Evolutionary conservation across 2,888 invertebrate genomes (phyloP).

Genomic region (Troides aeacus): DNA sequence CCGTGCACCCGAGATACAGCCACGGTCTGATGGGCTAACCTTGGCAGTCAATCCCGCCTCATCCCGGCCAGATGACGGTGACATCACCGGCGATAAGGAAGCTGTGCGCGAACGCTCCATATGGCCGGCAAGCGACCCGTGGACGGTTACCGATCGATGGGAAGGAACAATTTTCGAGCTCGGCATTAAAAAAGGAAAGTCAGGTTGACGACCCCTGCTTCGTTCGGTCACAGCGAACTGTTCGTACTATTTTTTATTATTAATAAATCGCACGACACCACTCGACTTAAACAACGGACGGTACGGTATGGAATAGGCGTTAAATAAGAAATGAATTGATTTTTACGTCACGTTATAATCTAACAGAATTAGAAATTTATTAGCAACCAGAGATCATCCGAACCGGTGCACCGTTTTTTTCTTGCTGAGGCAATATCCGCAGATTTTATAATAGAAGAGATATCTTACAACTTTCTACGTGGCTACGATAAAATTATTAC

Average conservation of each 20-base stretch:
- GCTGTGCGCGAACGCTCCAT: conserved; percentile 42
- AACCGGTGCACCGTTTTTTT: conserved; percentile 42
- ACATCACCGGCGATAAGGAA: conserved; percentile 61
- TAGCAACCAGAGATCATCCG: conserved; percentile 45
- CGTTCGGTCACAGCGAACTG: conserved; percentile 56
- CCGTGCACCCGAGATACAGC: conserved; percentile 61
- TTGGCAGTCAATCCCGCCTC: conserved; percentile 67
- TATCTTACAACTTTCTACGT: conserved; percentile 55
- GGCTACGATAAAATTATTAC: neutral
- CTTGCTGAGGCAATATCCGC: conserved; percentile 40
- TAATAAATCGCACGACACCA: conserved; percentile 47
- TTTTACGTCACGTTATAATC: conserved; percentile 35
- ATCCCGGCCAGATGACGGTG: conserved; percentile 61
- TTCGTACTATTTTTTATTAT: conserved; percentile 49
- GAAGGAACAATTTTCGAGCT: conserved; percentile 42
- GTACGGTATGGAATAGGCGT: conserved; percentile 38
- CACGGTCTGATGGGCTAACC: conserved; percentile 73
- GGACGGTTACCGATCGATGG: conserved; percentile 51
- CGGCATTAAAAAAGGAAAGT: conserved; percentile 70
- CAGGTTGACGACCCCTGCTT: conserved; percentile 61
- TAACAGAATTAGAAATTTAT: conserved; percentile 46
- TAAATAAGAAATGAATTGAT: conserved; percentile 43
- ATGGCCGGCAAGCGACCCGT: conserved; percentile 55
- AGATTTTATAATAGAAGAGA: conserved; percentile 52
- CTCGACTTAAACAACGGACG: conserved; percentile 47